A percentile compares a stretch with the other conserved stretches of the same genome.
phyloP scores from a whole-genome alignment of 2,888 invertebrate species.

The Trisateles emortualis region DNA sequence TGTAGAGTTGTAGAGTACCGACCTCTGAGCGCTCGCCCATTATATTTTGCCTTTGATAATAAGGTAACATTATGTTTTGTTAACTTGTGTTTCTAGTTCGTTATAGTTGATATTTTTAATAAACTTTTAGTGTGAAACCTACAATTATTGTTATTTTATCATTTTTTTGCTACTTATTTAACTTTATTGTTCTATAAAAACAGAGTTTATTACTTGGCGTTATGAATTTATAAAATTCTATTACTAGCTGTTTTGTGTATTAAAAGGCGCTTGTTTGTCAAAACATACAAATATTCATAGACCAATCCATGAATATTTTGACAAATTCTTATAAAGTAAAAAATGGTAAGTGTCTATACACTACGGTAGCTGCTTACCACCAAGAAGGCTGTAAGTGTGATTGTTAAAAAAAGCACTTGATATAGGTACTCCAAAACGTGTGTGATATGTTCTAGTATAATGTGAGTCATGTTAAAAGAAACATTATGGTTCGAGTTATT shows the following conservation, averaged over 20 bases:
- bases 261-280: no score
- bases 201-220: not conserved
- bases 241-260: not conserved
- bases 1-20: conserved; percentile 19
- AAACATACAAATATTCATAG: no score
- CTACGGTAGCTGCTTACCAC: no score
- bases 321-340: no score
- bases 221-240: not conserved
- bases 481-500: no score
- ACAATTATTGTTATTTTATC: not conserved
- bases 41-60: conserved; percentile 43
- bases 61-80: conserved; percentile 32
- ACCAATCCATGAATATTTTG: no score
- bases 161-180: conserved; percentile 1
- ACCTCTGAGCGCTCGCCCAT: conserved; percentile 32
- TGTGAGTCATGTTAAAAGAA: no score
- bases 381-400: no score
- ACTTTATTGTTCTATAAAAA: not conserved
- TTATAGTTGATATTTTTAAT: conserved; percentile 25
- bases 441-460: no score
- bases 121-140: conserved; percentile 21
- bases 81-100: conserved; percentile 32
- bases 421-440: no score
- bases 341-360: no score
- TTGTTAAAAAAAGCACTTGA: no score